Conservation (phyloP, 2,113 vertebrate genomes). For the Scolopax mira region DNA sequence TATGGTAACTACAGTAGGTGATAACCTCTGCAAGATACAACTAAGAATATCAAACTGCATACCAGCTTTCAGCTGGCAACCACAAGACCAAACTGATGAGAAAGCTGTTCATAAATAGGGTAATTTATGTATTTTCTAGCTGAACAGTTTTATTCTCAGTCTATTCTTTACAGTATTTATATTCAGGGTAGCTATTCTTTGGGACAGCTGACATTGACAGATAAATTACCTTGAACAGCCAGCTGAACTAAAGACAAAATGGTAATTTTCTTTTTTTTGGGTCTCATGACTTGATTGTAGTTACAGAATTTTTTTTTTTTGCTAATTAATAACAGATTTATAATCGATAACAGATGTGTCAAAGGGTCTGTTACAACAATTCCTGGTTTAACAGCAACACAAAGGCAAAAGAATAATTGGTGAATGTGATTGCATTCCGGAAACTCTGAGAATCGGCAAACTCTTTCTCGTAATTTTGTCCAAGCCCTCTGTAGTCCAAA, state of each 20-base stretch:
- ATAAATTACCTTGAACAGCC: neutral
- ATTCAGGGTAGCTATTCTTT: neutral
- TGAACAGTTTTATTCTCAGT: neutral
- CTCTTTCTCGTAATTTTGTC: too few species aligned
- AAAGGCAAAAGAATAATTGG: conserved; percentile 70
- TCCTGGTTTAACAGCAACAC: conserved; percentile 62
- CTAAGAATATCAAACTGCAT: neutral
- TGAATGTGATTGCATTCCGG: conserved; percentile 74
- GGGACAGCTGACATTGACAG: neutral
- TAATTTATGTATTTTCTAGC: neutral
- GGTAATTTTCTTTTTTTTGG: neutral
- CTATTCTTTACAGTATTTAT: neutral
- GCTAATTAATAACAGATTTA: conserved; percentile 1
- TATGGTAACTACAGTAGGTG: conserved; percentile 67
- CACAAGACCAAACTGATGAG: neutral
- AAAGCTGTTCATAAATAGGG: neutral
- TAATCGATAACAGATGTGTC: neutral
- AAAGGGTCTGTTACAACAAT: neutral
- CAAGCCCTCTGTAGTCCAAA: conserved; percentile 64
- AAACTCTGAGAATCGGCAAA: too few species aligned
- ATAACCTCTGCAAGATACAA: conserved; percentile 69
- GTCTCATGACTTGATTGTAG: neutral
- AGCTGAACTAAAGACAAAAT: neutral
- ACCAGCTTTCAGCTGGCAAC: neutral
- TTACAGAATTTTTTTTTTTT: neutral